Base-by-base conservation (phyloP, 2,888 invertebrate genomes). In the Blomia tropicalis region DNA sequence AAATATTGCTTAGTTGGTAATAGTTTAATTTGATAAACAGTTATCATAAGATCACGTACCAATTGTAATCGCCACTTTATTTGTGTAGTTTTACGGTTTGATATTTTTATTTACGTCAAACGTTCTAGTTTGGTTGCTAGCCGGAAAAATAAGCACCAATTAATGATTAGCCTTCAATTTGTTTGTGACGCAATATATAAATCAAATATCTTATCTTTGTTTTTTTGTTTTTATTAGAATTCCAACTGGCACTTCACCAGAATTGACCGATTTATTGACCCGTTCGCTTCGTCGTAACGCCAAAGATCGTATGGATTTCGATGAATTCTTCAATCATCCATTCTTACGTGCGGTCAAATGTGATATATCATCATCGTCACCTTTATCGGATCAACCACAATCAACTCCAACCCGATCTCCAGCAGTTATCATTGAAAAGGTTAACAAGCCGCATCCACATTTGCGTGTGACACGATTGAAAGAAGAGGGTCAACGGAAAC, bases 271-370 rank as follows among this genome's bases (percentile, higher is more conserved):
- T 75, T 80, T 98, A 67, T 78, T 98, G 66, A 79, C 83, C 72
- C 84, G 87, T 53, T 79, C 98, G 65, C 72, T 81, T 66, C 85
- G 90, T 69, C 81, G 95, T 67, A 93, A 89, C 76, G 85, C 96
- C 56, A 83, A 84, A 72, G 95, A 98, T 73, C 81, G 98, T 68
- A 90, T 99, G 80, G 85, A 89, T 66, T 98, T 96, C 75, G 77
- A 92, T 71, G 83, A 83, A 66, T 96, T 98, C 78, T 96, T 96
- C 79, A 83, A 81, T 73, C 96, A 98, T 76, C 82, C 85, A 56
- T 98, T 96, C 77, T 71, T 78, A 47, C 70, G 72, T 64, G 69
- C 68, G 29, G 43, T 61, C 66, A 44, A 64, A 25, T 29, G 27
- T 54, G 27, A 30, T 30, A 36, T 23, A 44, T 23, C 30, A 36